Evolutionary conservation across 2,797 vertebrate genomes (phyloP).

Genomic region (Hydrolagus colliei): DNA sequence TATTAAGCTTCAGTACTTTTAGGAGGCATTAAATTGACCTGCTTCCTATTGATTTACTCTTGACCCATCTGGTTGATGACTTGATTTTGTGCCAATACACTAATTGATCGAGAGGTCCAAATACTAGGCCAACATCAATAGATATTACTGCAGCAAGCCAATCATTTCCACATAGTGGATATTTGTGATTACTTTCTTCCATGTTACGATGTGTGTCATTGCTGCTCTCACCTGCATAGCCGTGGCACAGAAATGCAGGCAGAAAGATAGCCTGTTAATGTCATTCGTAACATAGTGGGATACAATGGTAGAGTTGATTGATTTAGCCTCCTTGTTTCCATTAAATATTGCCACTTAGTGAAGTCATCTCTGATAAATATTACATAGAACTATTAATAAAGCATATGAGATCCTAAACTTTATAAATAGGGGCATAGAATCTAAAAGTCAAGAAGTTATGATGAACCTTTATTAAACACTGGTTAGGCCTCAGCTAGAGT

Average conservation of each 20-base stretch:
- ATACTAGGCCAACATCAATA: not conserved
- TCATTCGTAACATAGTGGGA: not conserved
- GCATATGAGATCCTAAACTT: no score
- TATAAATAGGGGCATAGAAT: no score
- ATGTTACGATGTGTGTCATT: not conserved
- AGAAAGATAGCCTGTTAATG: not conserved
- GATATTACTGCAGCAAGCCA: not conserved
- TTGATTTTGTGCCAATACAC: not conserved
- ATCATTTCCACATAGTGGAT: not conserved
- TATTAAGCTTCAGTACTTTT: not conserved
- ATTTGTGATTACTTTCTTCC: not conserved
- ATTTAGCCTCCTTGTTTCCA: not conserved
- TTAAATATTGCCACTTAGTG: no score
- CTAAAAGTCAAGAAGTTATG: no score
- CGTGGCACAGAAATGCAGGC: not conserved
- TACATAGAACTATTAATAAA: no score
- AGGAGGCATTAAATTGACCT: not conserved
- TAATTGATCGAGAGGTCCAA: not conserved
- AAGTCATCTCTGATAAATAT: no score
- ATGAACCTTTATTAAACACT: no score
- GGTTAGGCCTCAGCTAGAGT: no score
- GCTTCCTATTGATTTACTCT: conserved; percentile 18
- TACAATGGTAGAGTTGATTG: not conserved
- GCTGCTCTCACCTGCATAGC: not conserved
- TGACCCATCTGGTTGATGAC: not conserved